phyloP scores from a whole-genome alignment of 2,113 vertebrate genomes.

The Sylvilagus bachmani region DNA sequence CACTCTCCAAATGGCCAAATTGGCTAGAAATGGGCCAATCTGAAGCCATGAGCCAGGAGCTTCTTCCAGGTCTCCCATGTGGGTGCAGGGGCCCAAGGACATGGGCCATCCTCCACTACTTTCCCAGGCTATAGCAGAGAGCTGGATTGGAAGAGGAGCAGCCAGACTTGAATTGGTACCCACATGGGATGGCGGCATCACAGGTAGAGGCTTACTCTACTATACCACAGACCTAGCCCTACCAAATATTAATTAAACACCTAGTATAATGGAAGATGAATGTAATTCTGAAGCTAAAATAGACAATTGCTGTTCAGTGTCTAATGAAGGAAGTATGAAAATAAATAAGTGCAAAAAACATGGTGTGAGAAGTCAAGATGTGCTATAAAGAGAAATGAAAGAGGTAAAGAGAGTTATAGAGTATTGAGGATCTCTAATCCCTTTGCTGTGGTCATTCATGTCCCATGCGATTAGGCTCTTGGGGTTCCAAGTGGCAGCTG shows the following conservation, averaged over 20 bases:
- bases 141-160: no score
- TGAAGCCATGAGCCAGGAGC: no score
- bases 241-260: neutral
- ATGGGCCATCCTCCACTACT: no score
- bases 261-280: neutral
- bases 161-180: no score
- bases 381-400: neutral
- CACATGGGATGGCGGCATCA: no score
- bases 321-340: constrained; percentile 11
- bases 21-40: no score
- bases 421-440: neutral
- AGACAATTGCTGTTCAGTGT: neutral
- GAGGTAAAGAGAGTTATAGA: neutral
- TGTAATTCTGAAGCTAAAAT: neutral
- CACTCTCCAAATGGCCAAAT: no score
- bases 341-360: neutral
- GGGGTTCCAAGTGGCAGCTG: neutral
- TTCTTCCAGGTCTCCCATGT: no score
- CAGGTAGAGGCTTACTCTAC: no score
- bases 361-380: neutral
- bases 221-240: no score
- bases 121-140: no score
- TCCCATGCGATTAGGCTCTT: neutral
- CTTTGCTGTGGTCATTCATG: neutral
- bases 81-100: no score